Evolutionary conservation across 2,113 vertebrate species (phyloP).

Genomic region (Dasyurus viverrinus): DNA sequence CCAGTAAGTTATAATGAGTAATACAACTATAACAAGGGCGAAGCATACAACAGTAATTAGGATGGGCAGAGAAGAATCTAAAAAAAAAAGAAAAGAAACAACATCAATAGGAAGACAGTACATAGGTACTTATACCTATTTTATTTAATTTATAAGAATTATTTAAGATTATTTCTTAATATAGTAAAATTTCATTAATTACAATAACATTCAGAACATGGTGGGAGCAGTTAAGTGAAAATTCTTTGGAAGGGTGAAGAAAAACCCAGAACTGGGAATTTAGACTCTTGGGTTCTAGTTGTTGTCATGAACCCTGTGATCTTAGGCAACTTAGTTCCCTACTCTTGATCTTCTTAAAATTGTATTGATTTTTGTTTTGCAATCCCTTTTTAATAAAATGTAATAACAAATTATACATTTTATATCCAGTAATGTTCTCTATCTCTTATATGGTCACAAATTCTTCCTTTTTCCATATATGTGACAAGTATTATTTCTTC

Average conservation of each 20-base stretch:
- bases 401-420: not conserved
- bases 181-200: not conserved
- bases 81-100: not conserved
- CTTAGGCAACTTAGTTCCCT: not conserved
- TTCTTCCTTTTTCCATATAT: not conserved
- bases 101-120: constrained; percentile 25
- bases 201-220: not conserved
- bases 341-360: not conserved
- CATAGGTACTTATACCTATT: not conserved
- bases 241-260: not conserved
- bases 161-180: not conserved
- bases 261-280: not conserved
- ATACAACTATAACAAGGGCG: accelerated
- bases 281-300: not conserved
- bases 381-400: not conserved
- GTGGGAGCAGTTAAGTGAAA: not conserved
- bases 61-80: constrained; percentile 67
- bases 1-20: not conserved
- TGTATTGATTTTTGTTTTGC: not conserved
- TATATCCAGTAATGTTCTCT: not conserved
- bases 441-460: not conserved
- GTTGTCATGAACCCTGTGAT: not conserved
- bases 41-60: not conserved
- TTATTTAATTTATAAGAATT: not conserved
- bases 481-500: not conserved